Conservation (phyloP, 2,113 vertebrate genomes). For the Sylvia atricapilla region DNA sequence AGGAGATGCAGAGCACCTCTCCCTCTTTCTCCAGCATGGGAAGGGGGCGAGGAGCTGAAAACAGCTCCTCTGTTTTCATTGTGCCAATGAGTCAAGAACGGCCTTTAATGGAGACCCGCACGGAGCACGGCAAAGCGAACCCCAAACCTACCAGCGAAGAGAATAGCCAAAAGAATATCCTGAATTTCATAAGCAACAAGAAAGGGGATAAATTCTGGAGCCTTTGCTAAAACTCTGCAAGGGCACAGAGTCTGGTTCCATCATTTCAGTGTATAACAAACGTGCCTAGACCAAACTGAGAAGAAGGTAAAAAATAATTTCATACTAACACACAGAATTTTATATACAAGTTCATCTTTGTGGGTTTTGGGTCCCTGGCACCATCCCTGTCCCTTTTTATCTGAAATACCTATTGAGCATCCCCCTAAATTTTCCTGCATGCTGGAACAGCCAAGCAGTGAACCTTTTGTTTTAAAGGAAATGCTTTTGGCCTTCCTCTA, state of each 20-base stretch:
- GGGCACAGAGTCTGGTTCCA: neutral
- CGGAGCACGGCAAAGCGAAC: neutral
- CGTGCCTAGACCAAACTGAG: neutral
- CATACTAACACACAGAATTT: neutral
- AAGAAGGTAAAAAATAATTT: neutral
- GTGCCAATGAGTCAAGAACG: neutral
- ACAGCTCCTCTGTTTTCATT: neutral
- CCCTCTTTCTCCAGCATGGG: neutral
- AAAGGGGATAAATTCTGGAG: neutral
- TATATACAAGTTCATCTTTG: neutral
- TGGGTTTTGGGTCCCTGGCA: neutral
- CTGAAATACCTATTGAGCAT: neutral
- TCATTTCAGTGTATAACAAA: neutral
- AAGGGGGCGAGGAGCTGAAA: neutral
- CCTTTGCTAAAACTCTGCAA: neutral
- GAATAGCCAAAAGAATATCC: neutral
- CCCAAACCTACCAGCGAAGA: neutral
- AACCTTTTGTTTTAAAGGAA: neutral
- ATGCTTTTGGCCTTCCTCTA: neutral
- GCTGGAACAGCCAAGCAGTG: neutral
- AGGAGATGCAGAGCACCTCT: neutral
- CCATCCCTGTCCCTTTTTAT: neutral
- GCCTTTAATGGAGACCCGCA: neutral
- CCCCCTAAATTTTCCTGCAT: neutral
- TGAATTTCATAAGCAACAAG: rapidly evolving